phyloP scores from a whole-genome alignment of 2,888 invertebrate species.

The Bhutanitis thaidina region DNA sequence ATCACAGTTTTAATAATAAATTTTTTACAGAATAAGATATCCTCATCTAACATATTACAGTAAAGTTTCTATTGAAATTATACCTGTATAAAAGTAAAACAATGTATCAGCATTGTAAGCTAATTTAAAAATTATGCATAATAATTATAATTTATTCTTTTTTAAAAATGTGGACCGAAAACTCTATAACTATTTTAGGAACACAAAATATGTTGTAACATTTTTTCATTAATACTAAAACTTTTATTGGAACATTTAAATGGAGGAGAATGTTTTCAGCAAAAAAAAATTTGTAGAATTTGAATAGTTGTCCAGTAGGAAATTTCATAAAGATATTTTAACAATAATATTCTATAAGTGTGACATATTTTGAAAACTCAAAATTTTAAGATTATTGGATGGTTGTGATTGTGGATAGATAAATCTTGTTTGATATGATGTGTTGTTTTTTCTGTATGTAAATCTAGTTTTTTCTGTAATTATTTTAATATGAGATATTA shows the following conservation, averaged over 20 bases:
- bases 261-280: conserved; percentile 1
- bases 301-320: conserved; percentile 22
- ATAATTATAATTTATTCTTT: background rate
- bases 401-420: conserved; percentile 62
- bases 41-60: conserved; percentile 38
- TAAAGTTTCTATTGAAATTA: conserved; percentile 21
- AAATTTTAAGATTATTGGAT: conserved; percentile 60
- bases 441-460: too few relatives aligned
- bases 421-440: background rate
- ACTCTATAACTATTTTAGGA: background rate
- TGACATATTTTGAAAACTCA: conserved; percentile 44
- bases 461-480: too few relatives aligned
- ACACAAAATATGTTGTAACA: background rate
- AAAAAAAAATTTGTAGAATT: background rate
- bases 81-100: background rate
- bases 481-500: too few relatives aligned
- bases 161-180: conserved; percentile 1
- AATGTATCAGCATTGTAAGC: too few relatives aligned
- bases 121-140: too few relatives aligned
- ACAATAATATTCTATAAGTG: too few relatives aligned
- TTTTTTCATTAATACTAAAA: too few relatives aligned
- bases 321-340: conserved; percentile 24
- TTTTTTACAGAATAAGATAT: conserved; percentile 80
- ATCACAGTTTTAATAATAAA: conserved; percentile 96
- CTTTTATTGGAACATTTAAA: too few relatives aligned